Conservation (phyloP, 2,888 invertebrate species). For the Macrostomum cliftonense region DNA sequence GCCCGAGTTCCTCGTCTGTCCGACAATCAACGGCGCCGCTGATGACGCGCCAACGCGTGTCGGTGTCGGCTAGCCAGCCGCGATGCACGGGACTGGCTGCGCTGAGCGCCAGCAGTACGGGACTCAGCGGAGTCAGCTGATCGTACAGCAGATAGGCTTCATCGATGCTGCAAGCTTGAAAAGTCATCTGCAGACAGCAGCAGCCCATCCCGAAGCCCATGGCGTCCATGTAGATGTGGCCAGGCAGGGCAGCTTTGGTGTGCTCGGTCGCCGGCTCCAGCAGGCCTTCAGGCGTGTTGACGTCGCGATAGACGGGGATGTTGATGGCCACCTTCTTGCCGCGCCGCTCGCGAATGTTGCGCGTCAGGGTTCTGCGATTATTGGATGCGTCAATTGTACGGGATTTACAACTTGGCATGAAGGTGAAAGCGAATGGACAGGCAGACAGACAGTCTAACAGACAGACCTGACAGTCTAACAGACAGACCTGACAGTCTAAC, state of each 20-base stretch:
- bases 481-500: too few species aligned
- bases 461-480: too few species aligned
- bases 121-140: constrained; percentile 83
- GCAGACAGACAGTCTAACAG: too few species aligned
- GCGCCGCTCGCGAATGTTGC: constrained; percentile 72
- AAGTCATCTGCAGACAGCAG: constrained; percentile 75
- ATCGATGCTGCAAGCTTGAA: constrained; percentile 66
- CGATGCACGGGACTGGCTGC: constrained; percentile 87
- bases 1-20: constrained; percentile 70
- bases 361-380: constrained; percentile 53
- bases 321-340: constrained; percentile 90
- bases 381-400: too few species aligned
- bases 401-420: too few species aligned
- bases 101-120: constrained; percentile 85
- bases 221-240: constrained; percentile 91
- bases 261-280: constrained; percentile 43
- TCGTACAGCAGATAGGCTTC: constrained; percentile 90
- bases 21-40: constrained; percentile 85
- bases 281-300: constrained; percentile 52
- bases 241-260: constrained; percentile 57
- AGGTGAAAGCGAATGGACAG: too few species aligned
- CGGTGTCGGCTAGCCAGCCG: constrained; percentile 78
- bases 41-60: constrained; percentile 94
- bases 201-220: constrained; percentile 99
- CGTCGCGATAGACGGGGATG: constrained; percentile 76